Evolutionary conservation across 1,140 invertebrate genomes (phyloP), one percentile per base, ranked within the genome.

Genomic region (Psilanteris sp.): DNA sequence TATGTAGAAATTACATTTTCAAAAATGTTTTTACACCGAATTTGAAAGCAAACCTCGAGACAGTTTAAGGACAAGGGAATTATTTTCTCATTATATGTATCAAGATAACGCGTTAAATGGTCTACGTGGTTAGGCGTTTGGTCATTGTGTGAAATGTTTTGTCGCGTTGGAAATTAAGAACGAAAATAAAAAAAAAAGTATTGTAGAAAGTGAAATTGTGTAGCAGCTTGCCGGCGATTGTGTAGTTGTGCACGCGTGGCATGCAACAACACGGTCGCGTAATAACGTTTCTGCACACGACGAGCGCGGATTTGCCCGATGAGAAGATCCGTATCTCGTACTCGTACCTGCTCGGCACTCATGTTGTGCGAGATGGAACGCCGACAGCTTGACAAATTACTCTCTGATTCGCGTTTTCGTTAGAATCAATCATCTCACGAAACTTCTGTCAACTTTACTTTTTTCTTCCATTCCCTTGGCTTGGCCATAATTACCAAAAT

Each of bases 331-430:
- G 64, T 78, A 78, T 73, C 75, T 78, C 54, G 66, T 48, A 37
- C 52, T 67, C 73, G 66, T 61, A 48, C 74, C 50, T 50, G 61
- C 64, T 77, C 34, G 48, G 55, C 62, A 41, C 54, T 72, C 61
- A 61, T 62, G 67, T 71, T 73, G 64, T 14, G 43, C 64, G 64
- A 73, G 76, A 70, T 78, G 76, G 59, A 74, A 78, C 66, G 78
- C 50, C 66, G 76, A 87, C 85, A 85, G 82, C 72, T 86, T 88
- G 85, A 87, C 85, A 87, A 87, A 88, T 87, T 84, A 79, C 81
- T 79, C 76, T 78, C 81, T 83, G 81, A 87, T 87, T 85, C 82
- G 81, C 82, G 81, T 84, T 86, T 86, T 87, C 85, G 78, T 83
- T 83, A 81, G 81, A 86, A 87, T 88, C 85, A 88, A 88, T 88